Evolutionary conservation across 2,113 vertebrate genomes (phyloP), one percentile per base, ranked within the genome.

Genomic region (Asarcornis scutulata): DNA sequence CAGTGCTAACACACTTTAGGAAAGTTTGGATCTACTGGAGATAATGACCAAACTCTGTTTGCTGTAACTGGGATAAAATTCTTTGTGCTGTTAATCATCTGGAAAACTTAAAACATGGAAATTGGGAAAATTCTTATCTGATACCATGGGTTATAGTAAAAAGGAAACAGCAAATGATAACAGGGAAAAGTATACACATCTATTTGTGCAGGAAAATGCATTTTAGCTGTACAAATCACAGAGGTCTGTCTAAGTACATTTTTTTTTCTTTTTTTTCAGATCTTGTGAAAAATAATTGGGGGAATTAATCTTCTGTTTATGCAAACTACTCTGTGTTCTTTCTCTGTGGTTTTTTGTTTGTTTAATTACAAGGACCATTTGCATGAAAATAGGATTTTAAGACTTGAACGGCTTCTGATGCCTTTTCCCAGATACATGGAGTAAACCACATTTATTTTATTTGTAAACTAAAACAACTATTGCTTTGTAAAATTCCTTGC

Each of bases 351-450:
- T 50, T 91, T 81, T 92, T 91, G 55, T 81, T 95, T 96, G 74
- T 91, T 94, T 95, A 89, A 95, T 95, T 95, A 42, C 77, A 69
- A 79, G 93, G 69, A 55, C 42, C 62, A 95, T 95, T 97, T 96
- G 94, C 95, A 96, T 97, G 63, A 95, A 94, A 96, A 96, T 95
- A 32, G 89, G 50, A 87, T 92, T 93, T 93, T 85, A 92, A 73
- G 93, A 81, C 83, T 89, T 68, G 63, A 88, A 44, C 79, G 75
- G 83, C 89, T 91, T 91, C 58, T 88, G 56, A 72, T 91, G 67
- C 44, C 64, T 94, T 91, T 95, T 84, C 83, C 80, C 93, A 90
- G 76, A 78, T 93, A 69, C 8, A 2, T 7, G 46, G n/a, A 75
- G 18, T 72, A 92, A 95, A 81, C 48, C 0, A 0, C 29, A n/a